These are phyloP conservation scores for Staurois parvus DNA, from an alignment of 2,797 vertebrate species.

Conservation along the genomic window DNA sequence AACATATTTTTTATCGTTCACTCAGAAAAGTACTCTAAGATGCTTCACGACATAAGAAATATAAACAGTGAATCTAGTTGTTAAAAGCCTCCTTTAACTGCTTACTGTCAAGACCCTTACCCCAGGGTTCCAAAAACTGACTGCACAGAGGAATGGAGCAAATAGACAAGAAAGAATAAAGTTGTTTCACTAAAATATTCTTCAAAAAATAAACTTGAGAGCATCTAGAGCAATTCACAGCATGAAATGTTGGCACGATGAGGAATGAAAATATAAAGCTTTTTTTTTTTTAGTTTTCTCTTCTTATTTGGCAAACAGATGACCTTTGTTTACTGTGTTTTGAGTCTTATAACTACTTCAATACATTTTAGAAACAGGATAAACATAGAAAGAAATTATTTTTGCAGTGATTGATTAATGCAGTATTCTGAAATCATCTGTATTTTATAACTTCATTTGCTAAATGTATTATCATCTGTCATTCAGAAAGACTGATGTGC, in stretches of 20 bases:
- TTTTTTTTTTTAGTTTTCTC: slow-evolving; percentile 11
- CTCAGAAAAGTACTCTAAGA: not conserved
- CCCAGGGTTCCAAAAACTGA: slow-evolving; percentile 14
- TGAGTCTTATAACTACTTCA: not conserved
- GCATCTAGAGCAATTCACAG: slow-evolving; percentile 46
- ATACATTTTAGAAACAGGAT: not conserved
- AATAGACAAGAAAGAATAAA: not conserved
- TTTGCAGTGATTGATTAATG: not conserved
- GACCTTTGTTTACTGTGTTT: slow-evolving; percentile 7
- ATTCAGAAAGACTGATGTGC: no score
- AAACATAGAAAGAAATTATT: not conserved
- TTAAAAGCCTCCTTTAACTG: slow-evolving; percentile 15
- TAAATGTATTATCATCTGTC: not conserved
- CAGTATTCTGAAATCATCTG: not conserved
- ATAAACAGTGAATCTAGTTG: slow-evolving; percentile 25
- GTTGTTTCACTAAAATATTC: not conserved
- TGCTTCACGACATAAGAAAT: slow-evolving; percentile 30
- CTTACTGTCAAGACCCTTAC: slow-evolving; percentile 12
- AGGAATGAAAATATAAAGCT: slow-evolving; percentile 28
- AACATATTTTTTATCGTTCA: not conserved
- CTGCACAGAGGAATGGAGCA: slow-evolving; percentile 14
- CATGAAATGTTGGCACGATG: slow-evolving; percentile 25
- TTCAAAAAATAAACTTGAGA: slow-evolving; percentile 29
- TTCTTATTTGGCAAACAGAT: slow-evolving; percentile 13
- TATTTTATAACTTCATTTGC: not conserved